Evolutionary conservation across 1,140 invertebrate genomes (phyloP), one percentile per base, ranked within the genome.

Genomic region (Maconellicoccus hirsutus): DNA sequence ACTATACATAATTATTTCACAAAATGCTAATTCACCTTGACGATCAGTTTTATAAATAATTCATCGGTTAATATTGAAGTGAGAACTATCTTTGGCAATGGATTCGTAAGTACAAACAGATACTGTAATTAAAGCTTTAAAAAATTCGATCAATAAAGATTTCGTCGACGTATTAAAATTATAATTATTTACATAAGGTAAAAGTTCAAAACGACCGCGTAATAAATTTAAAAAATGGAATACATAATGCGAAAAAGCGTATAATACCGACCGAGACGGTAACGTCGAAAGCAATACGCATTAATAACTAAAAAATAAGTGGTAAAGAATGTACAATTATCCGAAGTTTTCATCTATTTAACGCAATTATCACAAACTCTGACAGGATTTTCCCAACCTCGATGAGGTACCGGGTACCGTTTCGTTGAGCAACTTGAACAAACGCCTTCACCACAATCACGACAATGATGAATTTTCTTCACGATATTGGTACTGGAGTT

Each of bases 371-470:
- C 83, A 78, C 88, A 90, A 71, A 90, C 84, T 69, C 88, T 81
- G 25, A 90, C 88, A 27, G 87, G 85, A 26, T 81, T 81, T 19
- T 84, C 81, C 87, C 88, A 89, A 38, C 87, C 87, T 25, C 86
- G 80, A 70, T 84, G 80, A n/a, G 84, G 85, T 16, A 90, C 87
- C 1, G 86, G 81, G 75, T 83, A 83, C 69, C 83, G 81, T 33
- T 82, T 80, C 21, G 79, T 81, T 0, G 87, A 89, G 77, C 88
- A 90, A 52, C 79, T 78, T 25, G 86, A 83, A 78, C 90, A 87
- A 61, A 91, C 85, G 42, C 86, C 86, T 75, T 84, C 81, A 16
- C 88, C 88, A 77, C 88, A 92, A 70, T 84, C 84, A 61, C 91
- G 82, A 76, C 91, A 93, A 77, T 93, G 91, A 78, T 93, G 90